A percentile compares a stretch with the other conserved stretches of the same genome.
These are phyloP conservation scores for Ceramica pisi DNA, from an alignment of 2,888 invertebrate species.

Conservation along the genomic window DNA sequence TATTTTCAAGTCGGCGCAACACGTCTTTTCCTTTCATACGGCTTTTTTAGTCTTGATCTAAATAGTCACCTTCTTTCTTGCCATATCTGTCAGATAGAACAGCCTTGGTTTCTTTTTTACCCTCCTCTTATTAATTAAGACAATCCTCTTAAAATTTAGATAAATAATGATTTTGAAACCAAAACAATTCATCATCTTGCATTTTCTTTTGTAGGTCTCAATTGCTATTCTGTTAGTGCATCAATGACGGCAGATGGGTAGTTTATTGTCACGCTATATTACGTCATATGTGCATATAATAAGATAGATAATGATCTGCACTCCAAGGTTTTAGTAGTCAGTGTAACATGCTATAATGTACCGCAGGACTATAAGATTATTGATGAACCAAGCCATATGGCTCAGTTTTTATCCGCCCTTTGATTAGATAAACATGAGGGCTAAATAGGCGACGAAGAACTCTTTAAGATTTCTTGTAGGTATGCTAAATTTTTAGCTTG, in stretches of 20 bases:
- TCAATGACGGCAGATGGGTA: conserved; percentile 1
- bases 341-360: not conserved
- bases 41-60: not conserved
- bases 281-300: conserved; percentile 18
- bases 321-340: conserved; percentile 17
- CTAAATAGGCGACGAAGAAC: not conserved
- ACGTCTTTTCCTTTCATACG: not conserved
- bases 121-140: too few species aligned
- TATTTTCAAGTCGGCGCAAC: not conserved
- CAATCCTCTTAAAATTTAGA: not conserved
- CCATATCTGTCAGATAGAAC: not conserved
- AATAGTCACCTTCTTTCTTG: not conserved
- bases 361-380: not conserved
- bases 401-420: not conserved
- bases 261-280: conserved; percentile 22
- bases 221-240: conserved; percentile 32
- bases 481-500: not conserved
- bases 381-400: conserved; percentile 2
- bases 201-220: not conserved
- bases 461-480: conserved; percentile 28
- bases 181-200: too few species aligned
- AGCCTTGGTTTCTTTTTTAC: not conserved
- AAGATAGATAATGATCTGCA: conserved; percentile 5
- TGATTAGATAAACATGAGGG: not conserved
- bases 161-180: not conserved